A percentile compares a stretch with the other conserved stretches of the same genome.
Conservation (phyloP, 2,113 vertebrate genomes). For the Semnornis frantzii region DNA sequence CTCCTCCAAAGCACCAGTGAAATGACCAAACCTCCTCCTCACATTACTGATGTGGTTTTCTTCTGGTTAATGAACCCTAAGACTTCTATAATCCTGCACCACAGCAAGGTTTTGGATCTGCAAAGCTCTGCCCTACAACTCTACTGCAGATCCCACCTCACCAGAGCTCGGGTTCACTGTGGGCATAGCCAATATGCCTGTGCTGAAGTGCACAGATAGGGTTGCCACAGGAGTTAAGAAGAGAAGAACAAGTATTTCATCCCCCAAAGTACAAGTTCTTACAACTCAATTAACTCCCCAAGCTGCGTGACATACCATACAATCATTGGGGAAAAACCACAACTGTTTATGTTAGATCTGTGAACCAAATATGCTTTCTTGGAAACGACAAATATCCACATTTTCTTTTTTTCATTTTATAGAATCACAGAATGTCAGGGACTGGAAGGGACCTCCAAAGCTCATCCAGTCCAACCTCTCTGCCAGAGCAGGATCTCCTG, state of each 20-base stretch:
- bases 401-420: not conserved
- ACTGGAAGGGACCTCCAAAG: too few species aligned
- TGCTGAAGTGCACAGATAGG: rapidly evolving
- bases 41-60: not conserved
- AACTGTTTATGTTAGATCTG: rapidly evolving
- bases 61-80: not conserved
- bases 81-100: not conserved
- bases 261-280: not conserved
- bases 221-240: not conserved
- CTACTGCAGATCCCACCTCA: not conserved
- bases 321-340: not conserved
- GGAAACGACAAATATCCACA: not conserved
- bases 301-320: not conserved
- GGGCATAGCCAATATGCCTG: not conserved
- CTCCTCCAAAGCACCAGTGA: rapidly evolving
- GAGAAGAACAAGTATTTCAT: not conserved
- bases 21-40: not conserved
- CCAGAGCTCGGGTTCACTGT: not conserved
- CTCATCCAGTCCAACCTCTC: too few species aligned
- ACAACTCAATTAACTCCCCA: not conserved
- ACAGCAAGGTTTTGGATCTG: not conserved
- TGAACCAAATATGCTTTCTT: not conserved
- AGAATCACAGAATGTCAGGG: too few species aligned
- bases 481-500: too few species aligned
- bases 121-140: not conserved